phyloP scores from a whole-genome alignment of 2,888 invertebrate species.

The Perizoma affinitatum region DNA sequence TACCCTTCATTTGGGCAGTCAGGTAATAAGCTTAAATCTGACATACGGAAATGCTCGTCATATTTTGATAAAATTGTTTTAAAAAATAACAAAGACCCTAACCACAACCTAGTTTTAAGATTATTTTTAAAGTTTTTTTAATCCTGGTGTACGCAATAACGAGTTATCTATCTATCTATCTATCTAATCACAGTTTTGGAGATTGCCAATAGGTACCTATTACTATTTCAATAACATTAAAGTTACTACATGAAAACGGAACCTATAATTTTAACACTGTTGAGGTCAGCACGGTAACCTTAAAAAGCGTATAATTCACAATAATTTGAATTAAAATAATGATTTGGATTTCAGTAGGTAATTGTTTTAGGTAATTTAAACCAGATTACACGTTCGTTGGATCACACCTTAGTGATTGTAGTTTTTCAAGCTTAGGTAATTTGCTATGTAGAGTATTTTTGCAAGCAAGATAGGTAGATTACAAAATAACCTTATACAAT shows the following conservation, averaged over 20 bases:
- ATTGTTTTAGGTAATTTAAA: slow-evolving; percentile 28
- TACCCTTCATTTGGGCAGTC: too few species aligned
- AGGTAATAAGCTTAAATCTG: too few species aligned
- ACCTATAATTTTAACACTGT: slow-evolving; percentile 31
- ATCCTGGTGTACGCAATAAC: too few species aligned
- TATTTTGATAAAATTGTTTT: too few species aligned
- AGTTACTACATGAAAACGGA: slow-evolving; percentile 19
- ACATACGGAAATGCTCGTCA: too few species aligned
- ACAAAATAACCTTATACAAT: too few species aligned
- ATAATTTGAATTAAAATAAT: slow-evolving; percentile 38
- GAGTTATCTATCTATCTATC: too few species aligned
- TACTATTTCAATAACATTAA: slow-evolving; percentile 7
- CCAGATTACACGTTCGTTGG: slow-evolving; percentile 31
- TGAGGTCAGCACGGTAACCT: slow-evolving; percentile 31
- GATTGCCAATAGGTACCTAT: not conserved
- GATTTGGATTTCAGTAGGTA: slow-evolving; percentile 31
- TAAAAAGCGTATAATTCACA: slow-evolving; percentile 36
- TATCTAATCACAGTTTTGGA: not conserved
- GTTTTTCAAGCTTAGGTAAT: not conserved
- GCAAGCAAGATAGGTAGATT: too few species aligned
- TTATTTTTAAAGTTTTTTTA: too few species aligned
- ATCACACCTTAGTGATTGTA: slow-evolving; percentile 3
- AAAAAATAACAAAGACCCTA: too few species aligned
- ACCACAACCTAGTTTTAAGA: too few species aligned
- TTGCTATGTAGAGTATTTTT: too few species aligned